Percentiles rank a stretch among this genome's conserved stretches.
phyloP scores from a whole-genome alignment of 2,113 vertebrate genomes.

The Rhabdomys dilectus region DNA sequence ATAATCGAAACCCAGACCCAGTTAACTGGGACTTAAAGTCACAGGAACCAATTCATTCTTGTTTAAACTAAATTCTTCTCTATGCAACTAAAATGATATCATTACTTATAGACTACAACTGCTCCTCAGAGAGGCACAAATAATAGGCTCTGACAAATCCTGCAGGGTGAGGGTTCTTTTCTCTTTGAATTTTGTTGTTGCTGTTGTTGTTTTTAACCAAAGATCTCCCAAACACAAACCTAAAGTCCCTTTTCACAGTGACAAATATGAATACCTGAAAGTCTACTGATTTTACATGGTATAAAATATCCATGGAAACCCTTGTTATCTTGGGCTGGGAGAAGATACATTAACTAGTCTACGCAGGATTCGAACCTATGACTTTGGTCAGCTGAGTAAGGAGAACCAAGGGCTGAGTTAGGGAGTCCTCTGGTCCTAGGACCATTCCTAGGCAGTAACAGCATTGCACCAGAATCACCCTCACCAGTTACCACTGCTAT shows the following conservation, averaged over 20 bases:
- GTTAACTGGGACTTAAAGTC: background rate
- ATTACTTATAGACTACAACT: background rate
- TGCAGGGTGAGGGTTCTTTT: background rate
- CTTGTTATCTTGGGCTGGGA: background rate
- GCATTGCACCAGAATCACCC: background rate
- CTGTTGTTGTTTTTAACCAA: conserved; percentile 23
- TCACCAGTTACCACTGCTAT: background rate
- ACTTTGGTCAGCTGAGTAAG: background rate
- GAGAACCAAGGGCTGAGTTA: background rate
- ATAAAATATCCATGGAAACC: background rate
- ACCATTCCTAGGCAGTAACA: background rate
- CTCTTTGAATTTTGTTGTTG: background rate
- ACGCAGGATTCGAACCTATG: background rate
- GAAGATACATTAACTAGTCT: background rate
- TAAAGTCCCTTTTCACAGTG: background rate
- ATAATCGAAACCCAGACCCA: background rate
- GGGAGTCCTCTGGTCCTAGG: background rate
- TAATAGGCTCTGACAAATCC: conserved; percentile 39
- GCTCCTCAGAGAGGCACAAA: background rate
- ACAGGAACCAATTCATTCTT: background rate
- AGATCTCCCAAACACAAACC: background rate
- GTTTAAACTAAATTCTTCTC: conserved; percentile 1
- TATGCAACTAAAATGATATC: background rate
- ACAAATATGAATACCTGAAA: background rate
- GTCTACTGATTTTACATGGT: background rate